Conservation (phyloP, 64 coral and sea anemone genomes). For the Exaiptasia diaphana region DNA sequence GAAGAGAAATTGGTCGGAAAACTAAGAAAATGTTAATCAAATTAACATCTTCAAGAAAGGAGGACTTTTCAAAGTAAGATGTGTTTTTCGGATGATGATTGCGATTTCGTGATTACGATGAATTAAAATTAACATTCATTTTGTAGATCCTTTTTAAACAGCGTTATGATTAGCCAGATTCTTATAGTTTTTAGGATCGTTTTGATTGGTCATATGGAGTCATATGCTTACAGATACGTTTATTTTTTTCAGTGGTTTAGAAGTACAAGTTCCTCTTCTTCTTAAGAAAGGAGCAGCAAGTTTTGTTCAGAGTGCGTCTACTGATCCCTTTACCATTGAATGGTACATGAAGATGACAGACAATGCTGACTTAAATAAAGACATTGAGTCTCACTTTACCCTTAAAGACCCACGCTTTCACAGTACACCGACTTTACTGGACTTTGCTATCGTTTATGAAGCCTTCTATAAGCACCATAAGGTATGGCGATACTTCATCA, state of each 20-base stretch:
- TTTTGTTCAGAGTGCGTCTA: conserved; percentile 91
- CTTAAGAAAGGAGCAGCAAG: conserved; percentile 68
- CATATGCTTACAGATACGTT: too few relatives aligned
- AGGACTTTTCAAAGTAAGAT: conserved; percentile 60
- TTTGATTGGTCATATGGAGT: too few relatives aligned
- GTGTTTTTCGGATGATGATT: not conserved
- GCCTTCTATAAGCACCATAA: conserved; percentile 84
- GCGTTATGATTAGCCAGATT: not conserved
- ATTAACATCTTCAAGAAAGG: conserved; percentile 28
- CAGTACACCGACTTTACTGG: conserved; percentile 61
- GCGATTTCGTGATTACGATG: not conserved
- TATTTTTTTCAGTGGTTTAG: conserved; percentile 45
- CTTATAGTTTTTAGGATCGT: not conserved
- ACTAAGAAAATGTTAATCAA: conserved; percentile 59
- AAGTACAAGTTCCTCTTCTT: conserved; percentile 63
- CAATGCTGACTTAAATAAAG: conserved; percentile 87
- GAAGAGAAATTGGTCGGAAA: conserved; percentile 69
- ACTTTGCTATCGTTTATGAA: conserved; percentile 80
- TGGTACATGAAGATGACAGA: conserved; percentile 99
- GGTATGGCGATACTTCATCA: conserved; percentile 32
- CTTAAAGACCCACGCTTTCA: conserved; percentile 78
- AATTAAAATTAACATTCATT: not conserved
- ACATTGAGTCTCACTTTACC: conserved; percentile 82
- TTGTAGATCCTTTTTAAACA: not conserved
- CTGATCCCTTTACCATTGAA: conserved; percentile 93